A percentile compares a stretch with the other conserved stretches of the same genome.
Conservation (phyloP, 2,888 invertebrate species). For the Pyrrhosoma nymphula region DNA sequence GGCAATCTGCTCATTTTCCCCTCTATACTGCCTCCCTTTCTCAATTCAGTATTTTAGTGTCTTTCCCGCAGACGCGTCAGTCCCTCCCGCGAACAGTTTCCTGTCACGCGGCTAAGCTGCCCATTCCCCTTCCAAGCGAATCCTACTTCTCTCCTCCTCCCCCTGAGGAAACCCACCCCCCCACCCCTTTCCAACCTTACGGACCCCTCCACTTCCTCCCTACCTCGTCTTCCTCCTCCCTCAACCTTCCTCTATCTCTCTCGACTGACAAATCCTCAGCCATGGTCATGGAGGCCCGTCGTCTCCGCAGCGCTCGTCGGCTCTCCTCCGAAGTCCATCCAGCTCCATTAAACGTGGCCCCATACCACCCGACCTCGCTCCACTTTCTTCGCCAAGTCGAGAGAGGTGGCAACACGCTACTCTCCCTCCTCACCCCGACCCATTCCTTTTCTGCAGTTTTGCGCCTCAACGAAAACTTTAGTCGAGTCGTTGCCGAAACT, state of each 20-base stretch:
- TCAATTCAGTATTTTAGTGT: background rate
- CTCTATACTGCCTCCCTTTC: background rate
- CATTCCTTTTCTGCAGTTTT: background rate
- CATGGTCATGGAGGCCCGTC: background rate
- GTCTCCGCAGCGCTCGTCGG: background rate
- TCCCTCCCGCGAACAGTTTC: background rate
- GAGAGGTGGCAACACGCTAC: background rate
- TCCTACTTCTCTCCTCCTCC: background rate
- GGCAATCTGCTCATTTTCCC: background rate
- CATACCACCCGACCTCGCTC: background rate
- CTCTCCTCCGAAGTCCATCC: background rate
- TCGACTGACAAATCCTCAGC: background rate
- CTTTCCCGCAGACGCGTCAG: background rate
- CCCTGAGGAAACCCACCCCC: background rate
- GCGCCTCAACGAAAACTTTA: background rate
- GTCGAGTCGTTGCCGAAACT: conserved; percentile 15
- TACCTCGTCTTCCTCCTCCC: no score
- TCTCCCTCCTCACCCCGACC: no score
- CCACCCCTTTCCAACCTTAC: background rate
- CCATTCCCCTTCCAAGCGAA: background rate
- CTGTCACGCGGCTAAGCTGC: background rate
- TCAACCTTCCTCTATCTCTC: no score
- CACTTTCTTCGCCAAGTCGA: background rate
- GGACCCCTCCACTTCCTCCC: background rate
- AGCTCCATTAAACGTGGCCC: background rate